phyloP scores from a whole-genome alignment of 2,113 vertebrate genomes.

The Haemorhous mexicanus region DNA sequence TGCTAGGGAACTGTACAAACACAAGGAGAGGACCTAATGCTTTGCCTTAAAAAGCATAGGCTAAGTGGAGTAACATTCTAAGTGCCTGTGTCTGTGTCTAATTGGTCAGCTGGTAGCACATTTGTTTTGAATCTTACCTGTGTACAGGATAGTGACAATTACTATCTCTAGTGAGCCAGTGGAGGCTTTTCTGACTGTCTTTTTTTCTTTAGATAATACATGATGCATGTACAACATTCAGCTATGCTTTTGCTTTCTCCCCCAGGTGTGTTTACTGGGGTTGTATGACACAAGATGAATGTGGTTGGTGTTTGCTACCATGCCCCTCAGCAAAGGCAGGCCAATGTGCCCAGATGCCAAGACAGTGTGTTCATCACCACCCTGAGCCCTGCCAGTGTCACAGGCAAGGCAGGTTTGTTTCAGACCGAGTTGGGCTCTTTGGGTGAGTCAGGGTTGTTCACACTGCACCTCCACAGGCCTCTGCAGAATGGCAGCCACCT shows the following conservation, averaged over 20 bases:
- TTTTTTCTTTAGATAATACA: not conserved
- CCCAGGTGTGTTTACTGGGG: fast-evolving
- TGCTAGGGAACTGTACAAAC: not conserved
- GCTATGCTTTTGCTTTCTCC: not conserved
- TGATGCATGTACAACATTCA: not conserved
- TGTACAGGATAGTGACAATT: not conserved
- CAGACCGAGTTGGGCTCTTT: not conserved
- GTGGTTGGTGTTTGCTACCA: not conserved
- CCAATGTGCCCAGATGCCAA: not conserved
- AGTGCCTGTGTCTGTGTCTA: not conserved
- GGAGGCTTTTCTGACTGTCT: not conserved
- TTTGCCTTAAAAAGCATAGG: not conserved
- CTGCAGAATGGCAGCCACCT: not conserved
- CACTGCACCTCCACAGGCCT: not conserved
- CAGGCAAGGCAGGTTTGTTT: not conserved
- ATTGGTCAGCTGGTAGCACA: not conserved
- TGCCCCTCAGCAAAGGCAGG: not conserved
- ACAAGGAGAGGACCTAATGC: not conserved
- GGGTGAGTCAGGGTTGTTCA: not conserved
- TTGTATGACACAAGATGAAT: not conserved
- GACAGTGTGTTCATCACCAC: not conserved
- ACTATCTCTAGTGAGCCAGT: not conserved
- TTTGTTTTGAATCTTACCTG: not conserved
- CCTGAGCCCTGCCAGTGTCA: not conserved
- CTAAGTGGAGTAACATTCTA: not conserved